Evolutionary conservation across 2,888 invertebrate species (phyloP).

Genomic region (Cerceris ruficornis): DNA sequence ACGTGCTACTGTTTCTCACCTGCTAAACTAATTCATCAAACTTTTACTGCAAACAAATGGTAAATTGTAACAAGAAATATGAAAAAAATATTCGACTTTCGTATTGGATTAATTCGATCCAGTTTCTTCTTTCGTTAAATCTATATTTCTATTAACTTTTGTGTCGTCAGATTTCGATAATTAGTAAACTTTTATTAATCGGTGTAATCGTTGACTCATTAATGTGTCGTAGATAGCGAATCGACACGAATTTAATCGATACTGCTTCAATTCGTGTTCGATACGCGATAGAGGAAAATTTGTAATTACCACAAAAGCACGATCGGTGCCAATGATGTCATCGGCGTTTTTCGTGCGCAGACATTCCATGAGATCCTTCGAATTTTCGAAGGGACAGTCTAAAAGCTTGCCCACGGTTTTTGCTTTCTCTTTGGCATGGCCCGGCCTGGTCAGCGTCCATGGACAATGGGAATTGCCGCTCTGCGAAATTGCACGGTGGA

Average conservation of each 20-base stretch:
- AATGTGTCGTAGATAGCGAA: too few relatives aligned
- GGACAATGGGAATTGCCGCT: slow-evolving; percentile 88
- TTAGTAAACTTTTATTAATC: too few relatives aligned
- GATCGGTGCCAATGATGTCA: slow-evolving; percentile 86
- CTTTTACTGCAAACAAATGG: too few relatives aligned
- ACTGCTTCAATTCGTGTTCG: not conserved
- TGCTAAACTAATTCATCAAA: too few relatives aligned
- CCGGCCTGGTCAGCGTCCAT: slow-evolving; percentile 86
- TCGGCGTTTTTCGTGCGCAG: slow-evolving; percentile 85
- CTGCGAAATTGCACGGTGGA: slow-evolving; percentile 89
- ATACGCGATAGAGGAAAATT: not conserved
- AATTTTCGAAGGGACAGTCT: slow-evolving; percentile 84
- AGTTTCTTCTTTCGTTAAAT: too few relatives aligned
- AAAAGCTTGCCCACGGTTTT: slow-evolving; percentile 85
- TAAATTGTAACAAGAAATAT: too few relatives aligned
- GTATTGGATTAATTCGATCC: too few relatives aligned
- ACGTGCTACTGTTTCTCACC: too few relatives aligned
- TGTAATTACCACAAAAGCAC: slow-evolving; percentile 85
- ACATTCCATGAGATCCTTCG: slow-evolving; percentile 84
- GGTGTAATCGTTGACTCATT: too few relatives aligned
- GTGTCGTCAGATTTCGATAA: too few relatives aligned
- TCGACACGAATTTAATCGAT: not conserved
- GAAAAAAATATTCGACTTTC: too few relatives aligned
- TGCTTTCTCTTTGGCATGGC: slow-evolving; percentile 84
- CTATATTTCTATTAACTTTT: too few relatives aligned